These are phyloP conservation scores for Kudoa iwatai DNA, from an alignment of 30 jellyfish, hydroid and myxozoan genomes.

Conservation along the genomic window DNA sequence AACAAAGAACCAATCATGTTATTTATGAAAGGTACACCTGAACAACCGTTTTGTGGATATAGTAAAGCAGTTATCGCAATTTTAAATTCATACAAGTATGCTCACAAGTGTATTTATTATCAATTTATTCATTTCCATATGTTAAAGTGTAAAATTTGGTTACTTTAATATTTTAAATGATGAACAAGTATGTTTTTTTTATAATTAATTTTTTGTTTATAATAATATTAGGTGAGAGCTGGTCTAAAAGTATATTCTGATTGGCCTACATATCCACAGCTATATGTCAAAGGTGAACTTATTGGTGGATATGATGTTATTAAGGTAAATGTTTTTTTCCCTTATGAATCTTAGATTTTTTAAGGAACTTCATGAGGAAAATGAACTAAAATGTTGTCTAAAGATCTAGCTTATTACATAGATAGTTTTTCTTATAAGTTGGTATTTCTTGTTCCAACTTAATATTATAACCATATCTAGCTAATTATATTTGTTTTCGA, in stretches of 20 bases:
- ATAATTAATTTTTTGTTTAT: neutral
- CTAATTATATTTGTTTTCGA: no score
- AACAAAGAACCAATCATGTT: conserved; percentile 29
- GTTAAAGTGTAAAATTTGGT: conserved; percentile 2
- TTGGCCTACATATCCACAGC: conserved; percentile 89
- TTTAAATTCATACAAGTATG: conserved; percentile 12
- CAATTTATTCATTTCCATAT: neutral
- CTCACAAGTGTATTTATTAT: neutral
- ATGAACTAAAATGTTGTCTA: no score
- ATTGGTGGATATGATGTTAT: conserved; percentile 60
- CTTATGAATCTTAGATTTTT: no score
- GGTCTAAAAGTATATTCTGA: conserved; percentile 33
- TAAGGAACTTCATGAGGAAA: no score
- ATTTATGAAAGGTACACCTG: conserved; percentile 73
- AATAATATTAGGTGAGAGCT: conserved; percentile 18
- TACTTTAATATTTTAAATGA: conserved; percentile 9
- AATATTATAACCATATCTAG: no score
- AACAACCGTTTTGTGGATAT: conserved; percentile 68
- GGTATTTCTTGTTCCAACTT: no score
- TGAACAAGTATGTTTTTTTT: conserved; percentile 6
- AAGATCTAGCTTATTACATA: no score
- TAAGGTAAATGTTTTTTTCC: conserved; percentile 8
- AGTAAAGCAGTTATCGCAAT: conserved; percentile 31
- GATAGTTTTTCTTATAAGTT: no score
- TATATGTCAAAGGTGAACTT: conserved; percentile 47